phyloP scores from a whole-genome alignment of 2,888 invertebrate species.

The Luffia ferchaultella region DNA sequence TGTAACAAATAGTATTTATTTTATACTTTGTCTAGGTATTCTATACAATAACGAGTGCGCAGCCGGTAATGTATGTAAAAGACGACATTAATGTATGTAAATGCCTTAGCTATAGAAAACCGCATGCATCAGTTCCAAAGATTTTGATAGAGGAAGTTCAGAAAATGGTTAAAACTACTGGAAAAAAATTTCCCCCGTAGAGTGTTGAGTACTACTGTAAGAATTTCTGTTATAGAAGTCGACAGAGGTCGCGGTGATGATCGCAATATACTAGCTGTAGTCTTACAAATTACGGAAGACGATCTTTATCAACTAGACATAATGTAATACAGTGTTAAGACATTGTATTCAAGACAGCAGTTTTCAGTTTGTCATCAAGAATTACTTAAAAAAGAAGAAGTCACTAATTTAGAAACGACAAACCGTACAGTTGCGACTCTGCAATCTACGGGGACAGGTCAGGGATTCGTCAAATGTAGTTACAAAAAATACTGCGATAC shows the following conservation, averaged over 20 bases:
- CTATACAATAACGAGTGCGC: too few species aligned
- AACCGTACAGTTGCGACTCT: conserved; percentile 4
- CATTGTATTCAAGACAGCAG: neutral
- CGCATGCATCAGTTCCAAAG: too few species aligned
- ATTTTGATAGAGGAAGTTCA: neutral
- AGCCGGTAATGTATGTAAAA: too few species aligned
- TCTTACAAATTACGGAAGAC: neutral
- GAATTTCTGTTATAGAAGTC: too few species aligned
- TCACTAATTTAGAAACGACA: neutral
- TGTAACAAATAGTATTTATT: too few species aligned
- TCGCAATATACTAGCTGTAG: neutral
- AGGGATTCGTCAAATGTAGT: conserved; percentile 5
- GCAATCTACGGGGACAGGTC: conserved; percentile 4
- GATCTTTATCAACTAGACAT: neutral
- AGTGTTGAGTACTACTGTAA: too few species aligned
- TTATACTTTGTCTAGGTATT: too few species aligned
- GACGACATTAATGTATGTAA: too few species aligned
- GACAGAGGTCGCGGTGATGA: too few species aligned
- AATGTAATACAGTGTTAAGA: neutral
- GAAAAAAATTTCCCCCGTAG: neutral
- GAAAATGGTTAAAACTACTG: neutral
- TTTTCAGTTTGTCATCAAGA: neutral
- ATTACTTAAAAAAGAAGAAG: neutral
- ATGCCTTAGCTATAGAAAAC: too few species aligned
- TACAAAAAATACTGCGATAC: conserved; percentile 3